Evolutionary conservation across 2,797 vertebrate species (phyloP).

Genomic region (Eurystomus glaucurus): DNA sequence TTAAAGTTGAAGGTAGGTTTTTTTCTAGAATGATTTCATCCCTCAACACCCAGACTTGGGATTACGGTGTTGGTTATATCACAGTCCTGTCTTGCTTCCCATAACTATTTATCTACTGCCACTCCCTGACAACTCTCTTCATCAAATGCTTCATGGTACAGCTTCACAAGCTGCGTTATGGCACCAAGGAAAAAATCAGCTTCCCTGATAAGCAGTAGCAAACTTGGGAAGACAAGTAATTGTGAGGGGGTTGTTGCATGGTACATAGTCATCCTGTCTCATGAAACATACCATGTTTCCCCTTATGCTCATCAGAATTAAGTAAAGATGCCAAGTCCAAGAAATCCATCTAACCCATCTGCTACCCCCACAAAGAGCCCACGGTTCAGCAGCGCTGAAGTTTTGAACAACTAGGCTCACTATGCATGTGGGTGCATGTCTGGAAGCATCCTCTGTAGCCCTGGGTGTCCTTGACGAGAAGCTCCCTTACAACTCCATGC

Average conservation of each 20-base stretch:
- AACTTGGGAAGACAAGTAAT: background rate
- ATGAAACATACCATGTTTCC: background rate
- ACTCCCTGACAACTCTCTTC: background rate
- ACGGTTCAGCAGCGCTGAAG: accelerated
- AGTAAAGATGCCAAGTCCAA: background rate
- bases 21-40: background rate
- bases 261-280: background rate
- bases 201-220: background rate
- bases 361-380: background rate
- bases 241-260: background rate
- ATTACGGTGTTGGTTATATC: background rate
- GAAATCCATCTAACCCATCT: background rate
- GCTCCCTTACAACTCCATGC: background rate
- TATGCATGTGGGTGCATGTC: background rate
- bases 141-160: accelerated
- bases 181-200: background rate
- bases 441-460: background rate
- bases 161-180: background rate
- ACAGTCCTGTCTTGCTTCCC: background rate
- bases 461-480: accelerated
- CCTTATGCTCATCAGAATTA: background rate
- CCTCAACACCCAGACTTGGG: background rate
- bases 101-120: accelerated
- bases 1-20: background rate
- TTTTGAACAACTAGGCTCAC: accelerated